phyloP scores from a whole-genome alignment of 2,113 vertebrate genomes.

The Mola mola region DNA sequence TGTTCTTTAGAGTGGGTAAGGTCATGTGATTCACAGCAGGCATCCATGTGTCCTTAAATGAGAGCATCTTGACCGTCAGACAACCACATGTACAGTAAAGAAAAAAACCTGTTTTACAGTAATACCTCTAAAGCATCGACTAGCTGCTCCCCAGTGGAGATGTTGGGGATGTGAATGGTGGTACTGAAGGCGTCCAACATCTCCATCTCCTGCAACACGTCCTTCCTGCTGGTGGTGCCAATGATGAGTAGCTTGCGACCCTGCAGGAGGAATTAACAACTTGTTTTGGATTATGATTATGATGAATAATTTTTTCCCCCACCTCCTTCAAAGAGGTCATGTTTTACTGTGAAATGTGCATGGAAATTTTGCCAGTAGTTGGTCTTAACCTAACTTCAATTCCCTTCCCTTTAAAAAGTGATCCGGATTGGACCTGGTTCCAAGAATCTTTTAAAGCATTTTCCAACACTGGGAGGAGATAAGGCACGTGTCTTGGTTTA shows the following conservation, averaged over 20 bases:
- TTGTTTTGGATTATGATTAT: too few relatives aligned
- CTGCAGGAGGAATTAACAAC: constrained; percentile 79
- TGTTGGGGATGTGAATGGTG: constrained; percentile 94
- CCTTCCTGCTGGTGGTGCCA: constrained; percentile 97
- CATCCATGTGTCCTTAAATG: neutral
- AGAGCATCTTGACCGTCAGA: neutral
- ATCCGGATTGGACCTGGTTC: too few relatives aligned
- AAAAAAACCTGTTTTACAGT: neutral
- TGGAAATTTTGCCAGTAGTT: too few relatives aligned
- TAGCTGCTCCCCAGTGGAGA: constrained; percentile 92
- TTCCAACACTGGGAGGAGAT: too few relatives aligned
- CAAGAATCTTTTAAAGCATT: too few relatives aligned
- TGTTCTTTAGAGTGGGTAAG: neutral
- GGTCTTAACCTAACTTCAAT: too few relatives aligned
- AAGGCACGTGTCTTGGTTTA: too few relatives aligned
- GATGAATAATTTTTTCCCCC: too few relatives aligned
- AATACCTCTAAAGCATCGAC: constrained; percentile 91
- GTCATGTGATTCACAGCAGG: neutral
- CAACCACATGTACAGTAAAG: neutral
- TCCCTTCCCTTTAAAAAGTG: too few relatives aligned
- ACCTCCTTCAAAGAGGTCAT: too few relatives aligned
- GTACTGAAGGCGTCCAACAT: constrained; percentile 99
- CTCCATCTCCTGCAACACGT: constrained; percentile 98
- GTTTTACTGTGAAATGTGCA: too few relatives aligned
- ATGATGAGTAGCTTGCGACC: constrained; percentile 97